phyloP scores from a whole-genome alignment of 1,140 invertebrate species.

The Brevipalpus yothersi region DNA sequence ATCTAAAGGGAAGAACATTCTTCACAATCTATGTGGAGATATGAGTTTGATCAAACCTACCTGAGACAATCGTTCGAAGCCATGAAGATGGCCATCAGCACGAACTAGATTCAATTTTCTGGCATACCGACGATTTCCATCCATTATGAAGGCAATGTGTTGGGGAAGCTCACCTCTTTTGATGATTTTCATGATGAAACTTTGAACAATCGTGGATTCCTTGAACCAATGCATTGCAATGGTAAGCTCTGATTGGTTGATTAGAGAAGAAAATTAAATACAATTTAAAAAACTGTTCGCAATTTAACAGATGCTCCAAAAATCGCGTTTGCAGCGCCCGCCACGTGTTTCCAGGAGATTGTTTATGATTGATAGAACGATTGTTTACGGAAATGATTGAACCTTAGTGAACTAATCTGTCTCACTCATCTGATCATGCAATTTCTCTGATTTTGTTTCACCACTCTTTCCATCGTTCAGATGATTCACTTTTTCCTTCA shows the following conservation, averaged over 20 bases:
- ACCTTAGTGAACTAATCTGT: no score
- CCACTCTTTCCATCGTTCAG: no score
- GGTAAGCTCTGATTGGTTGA: not conserved
- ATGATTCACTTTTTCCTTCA: no score
- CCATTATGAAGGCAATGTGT: conserved; percentile 94
- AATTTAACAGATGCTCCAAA: no score
- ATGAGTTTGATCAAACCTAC: conserved; percentile 15
- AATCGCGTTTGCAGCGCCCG: no score
- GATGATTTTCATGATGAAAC: conserved; percentile 10
- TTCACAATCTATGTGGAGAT: not conserved
- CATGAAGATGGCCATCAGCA: conserved; percentile 60
- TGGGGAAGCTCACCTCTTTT: conserved; percentile 44
- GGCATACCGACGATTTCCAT: conserved; percentile 90
- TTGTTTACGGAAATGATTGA: no score
- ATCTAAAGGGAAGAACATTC: conserved; percentile 23
- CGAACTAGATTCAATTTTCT: conserved; percentile 46
- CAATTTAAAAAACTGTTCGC: no score
- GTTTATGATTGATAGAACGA: no score
- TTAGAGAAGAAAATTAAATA: no score
- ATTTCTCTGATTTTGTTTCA: no score
- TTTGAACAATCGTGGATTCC: conserved; percentile 10
- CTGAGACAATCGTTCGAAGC: conserved; percentile 83
- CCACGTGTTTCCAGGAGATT: no score
- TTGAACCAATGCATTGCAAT: not conserved
- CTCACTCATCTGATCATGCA: no score